Percentiles rank a stretch among this genome's conserved stretches.
Evolutionary conservation across 1,140 invertebrate genomes (phyloP).

Genomic region (Trypoxylus dichotomus): DNA sequence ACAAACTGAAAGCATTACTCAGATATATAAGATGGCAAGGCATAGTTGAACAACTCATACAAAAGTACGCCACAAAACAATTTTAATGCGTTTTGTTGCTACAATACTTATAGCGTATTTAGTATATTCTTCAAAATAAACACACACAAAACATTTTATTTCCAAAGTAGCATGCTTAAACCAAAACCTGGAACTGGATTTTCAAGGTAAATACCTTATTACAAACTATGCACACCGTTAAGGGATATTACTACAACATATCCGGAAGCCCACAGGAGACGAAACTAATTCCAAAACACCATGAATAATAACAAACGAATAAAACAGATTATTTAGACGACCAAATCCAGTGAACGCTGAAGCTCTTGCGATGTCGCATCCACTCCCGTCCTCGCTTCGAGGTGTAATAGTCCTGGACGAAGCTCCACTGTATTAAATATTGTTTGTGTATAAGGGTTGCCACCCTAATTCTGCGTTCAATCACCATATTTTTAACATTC

Average conservation of each 20-base stretch:
- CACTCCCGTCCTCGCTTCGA: background rate
- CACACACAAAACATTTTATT: too few species aligned
- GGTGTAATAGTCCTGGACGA: background rate
- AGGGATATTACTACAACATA: background rate
- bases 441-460: slow-evolving; percentile 19
- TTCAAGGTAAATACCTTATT: background rate
- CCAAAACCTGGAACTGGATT: background rate
- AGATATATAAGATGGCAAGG: too few species aligned
- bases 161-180: too few species aligned
- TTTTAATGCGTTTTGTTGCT: too few species aligned
- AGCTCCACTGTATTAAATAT: slow-evolving; percentile 8
- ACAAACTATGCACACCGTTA: background rate
- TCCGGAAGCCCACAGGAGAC: background rate
- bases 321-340: slow-evolving; percentile 19
- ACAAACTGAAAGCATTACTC: too few species aligned
- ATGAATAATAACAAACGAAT: slow-evolving; percentile 23
- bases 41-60: too few species aligned
- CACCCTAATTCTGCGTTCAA: slow-evolving; percentile 19
- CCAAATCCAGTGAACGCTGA: background rate
- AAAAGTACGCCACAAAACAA: too few species aligned
- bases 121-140: too few species aligned
- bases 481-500: slow-evolving; percentile 25
- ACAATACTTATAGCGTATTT: too few species aligned
- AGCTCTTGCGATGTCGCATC: background rate
- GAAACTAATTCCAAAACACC: slow-evolving; percentile 8